Percentiles rank a stretch among this genome's conserved stretches.
Evolutionary conservation across 2,888 invertebrate genomes (phyloP).

Genomic region (Lochmaea capreae): DNA sequence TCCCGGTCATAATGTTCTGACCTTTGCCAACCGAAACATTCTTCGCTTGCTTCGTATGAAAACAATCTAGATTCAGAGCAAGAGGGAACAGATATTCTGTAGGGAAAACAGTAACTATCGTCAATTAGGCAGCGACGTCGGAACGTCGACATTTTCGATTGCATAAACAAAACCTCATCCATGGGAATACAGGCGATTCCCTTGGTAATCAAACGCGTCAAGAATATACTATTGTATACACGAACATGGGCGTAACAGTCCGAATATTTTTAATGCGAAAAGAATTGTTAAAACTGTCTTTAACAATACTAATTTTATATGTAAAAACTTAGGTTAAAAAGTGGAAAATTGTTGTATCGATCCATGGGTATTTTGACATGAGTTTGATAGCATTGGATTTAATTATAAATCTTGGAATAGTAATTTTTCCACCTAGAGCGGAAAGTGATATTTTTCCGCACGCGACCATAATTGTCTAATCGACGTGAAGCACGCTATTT

Average conservation of each 20-base stretch:
- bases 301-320: too few species aligned
- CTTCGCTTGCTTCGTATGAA: not conserved
- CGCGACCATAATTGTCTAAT: too few species aligned
- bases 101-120: constrained; percentile 48
- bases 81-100: not conserved
- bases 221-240: constrained; percentile 56
- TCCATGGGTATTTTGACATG: too few species aligned
- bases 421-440: too few species aligned
- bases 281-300: not conserved
- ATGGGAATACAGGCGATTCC: constrained; percentile 55
- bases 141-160: constrained; percentile 47
- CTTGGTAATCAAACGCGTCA: constrained; percentile 60
- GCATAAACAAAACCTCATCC: constrained; percentile 53
- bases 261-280: not conserved
- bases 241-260: not conserved
- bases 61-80: too few species aligned
- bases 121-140: constrained; percentile 46
- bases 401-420: too few species aligned
- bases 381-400: too few species aligned
- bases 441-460: too few species aligned
- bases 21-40: not conserved
- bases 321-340: too few species aligned
- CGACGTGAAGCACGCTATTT: too few species aligned
- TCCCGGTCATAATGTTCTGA: too few species aligned
- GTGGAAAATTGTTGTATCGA: too few species aligned